A percentile compares a stretch with the other conserved stretches of the same genome.
These are phyloP conservation scores for Diacarnus erythraeanus DNA, from an alignment of 37 sponge, comb jelly and placozoan species.

Conservation along the genomic window DNA sequence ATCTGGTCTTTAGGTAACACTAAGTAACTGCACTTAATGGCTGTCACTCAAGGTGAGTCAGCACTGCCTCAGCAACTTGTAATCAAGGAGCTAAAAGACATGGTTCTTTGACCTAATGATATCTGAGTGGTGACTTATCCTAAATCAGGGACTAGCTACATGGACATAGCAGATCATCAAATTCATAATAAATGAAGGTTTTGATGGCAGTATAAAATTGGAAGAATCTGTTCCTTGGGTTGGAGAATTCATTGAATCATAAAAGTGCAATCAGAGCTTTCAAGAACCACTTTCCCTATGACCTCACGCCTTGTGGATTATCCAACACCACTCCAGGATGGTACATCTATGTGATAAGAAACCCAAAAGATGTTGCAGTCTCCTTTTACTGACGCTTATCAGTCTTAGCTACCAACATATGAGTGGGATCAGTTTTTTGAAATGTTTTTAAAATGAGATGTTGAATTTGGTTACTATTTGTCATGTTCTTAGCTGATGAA, in stretches of 20 bases:
- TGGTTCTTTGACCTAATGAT: not conserved
- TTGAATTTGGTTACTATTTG: constrained; percentile 55
- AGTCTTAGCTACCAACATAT: not conserved
- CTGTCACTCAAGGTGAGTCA: too few relatives aligned
- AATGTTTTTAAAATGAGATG: constrained; percentile 4
- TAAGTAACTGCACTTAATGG: too few relatives aligned
- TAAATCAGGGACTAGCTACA: constrained; percentile 32
- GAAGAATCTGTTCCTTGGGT: not conserved
- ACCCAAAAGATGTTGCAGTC: constrained; percentile 72
- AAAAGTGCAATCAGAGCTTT: constrained; percentile 27
- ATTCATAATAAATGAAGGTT: not conserved
- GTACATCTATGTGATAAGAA: constrained; percentile 65
- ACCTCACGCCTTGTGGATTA: constrained; percentile 43
- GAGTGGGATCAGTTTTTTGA: not conserved
- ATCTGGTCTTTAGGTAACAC: too few relatives aligned
- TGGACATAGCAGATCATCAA: constrained; percentile 34
- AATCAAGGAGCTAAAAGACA: too few relatives aligned
- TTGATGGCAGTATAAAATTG: not conserved
- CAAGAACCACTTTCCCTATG: constrained; percentile 67
- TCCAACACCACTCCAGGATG: constrained; percentile 44
- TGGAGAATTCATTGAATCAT: not conserved
- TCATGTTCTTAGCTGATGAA: constrained; percentile 59
- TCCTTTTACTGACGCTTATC: constrained; percentile 13
- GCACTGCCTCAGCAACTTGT: too few relatives aligned
- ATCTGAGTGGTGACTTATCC: constrained; percentile 28